Evolutionary conservation across 1,140 invertebrate genomes (phyloP).

Genomic region (Monochamus saltuarius): DNA sequence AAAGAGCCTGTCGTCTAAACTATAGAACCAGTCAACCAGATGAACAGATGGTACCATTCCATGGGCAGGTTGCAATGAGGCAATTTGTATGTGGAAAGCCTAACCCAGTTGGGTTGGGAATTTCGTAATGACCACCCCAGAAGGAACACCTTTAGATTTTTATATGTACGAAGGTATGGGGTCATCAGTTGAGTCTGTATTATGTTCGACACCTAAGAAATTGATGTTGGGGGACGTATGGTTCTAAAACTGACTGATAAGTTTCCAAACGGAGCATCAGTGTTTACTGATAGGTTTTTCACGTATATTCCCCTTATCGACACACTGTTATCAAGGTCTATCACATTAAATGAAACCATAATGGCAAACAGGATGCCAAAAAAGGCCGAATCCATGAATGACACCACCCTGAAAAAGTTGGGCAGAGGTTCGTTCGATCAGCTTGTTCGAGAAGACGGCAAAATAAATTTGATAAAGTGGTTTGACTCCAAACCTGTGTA

Average conservation of each 20-base stretch:
- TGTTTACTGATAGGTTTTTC: not conserved
- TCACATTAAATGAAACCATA: not conserved
- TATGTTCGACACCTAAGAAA: no score
- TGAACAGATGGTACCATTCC: slow-evolving; percentile 4
- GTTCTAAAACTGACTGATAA: not conserved
- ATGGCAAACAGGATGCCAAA: not conserved
- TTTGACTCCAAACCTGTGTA: not conserved
- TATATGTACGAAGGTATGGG: not conserved
- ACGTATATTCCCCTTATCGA: not conserved
- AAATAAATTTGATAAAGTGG: not conserved
- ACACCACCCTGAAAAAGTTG: not conserved
- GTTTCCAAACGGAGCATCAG: not conserved
- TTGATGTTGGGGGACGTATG: no score
- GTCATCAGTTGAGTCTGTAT: no score
- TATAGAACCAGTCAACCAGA: not conserved
- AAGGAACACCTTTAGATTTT: not conserved
- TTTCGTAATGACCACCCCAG: not conserved
- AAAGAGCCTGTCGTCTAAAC: not conserved
- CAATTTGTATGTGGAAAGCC: slow-evolving; percentile 8
- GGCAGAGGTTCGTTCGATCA: not conserved
- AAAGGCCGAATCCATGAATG: not conserved
- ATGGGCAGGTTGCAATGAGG: not conserved
- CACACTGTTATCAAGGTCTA: not conserved
- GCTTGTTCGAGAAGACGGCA: not conserved
- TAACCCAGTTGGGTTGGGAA: not conserved